These are phyloP conservation scores for Natrix natrix DNA, from an alignment of 2,797 vertebrate species.

Conservation along the genomic window DNA sequence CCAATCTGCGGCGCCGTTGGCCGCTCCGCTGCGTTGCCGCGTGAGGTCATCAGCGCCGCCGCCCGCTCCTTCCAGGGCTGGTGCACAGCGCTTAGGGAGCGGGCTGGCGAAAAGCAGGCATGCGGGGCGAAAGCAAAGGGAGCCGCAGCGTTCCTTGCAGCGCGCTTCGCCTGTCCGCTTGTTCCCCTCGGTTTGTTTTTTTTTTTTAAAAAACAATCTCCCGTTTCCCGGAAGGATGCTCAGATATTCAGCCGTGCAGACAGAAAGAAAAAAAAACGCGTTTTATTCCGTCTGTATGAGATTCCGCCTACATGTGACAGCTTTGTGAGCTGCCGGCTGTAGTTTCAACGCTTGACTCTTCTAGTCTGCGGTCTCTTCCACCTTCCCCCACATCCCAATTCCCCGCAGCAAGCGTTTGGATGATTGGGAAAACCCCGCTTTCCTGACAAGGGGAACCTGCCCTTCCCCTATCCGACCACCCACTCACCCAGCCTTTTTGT, in stretches of 20 bases:
- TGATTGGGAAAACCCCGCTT: background rate
- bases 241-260: background rate
- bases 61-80: background rate
- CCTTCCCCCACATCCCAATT: background rate
- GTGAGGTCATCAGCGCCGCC: slow-evolving; percentile 85
- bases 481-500: background rate
- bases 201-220: background rate
- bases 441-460: background rate
- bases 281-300: background rate
- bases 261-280: background rate
- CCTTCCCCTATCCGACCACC: background rate
- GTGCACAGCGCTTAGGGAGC: background rate
- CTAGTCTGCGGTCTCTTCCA: background rate
- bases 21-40: slow-evolving; percentile 80
- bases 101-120: slow-evolving; percentile 67
- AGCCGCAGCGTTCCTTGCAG: slow-evolving; percentile 48
- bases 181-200: too few relatives aligned
- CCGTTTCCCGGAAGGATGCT: background rate
- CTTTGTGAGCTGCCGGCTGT: background rate
- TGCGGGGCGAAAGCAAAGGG: slow-evolving; percentile 68
- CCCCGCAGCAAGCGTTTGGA: fast-evolving
- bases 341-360: background rate
- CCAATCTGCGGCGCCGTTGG: slow-evolving; percentile 86
- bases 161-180: background rate
- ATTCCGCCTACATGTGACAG: background rate